Percentiles rank a stretch among this genome's conserved stretches.
Conservation (phyloP, 2,113 vertebrate genomes). For the Carettochelys insculpta region DNA sequence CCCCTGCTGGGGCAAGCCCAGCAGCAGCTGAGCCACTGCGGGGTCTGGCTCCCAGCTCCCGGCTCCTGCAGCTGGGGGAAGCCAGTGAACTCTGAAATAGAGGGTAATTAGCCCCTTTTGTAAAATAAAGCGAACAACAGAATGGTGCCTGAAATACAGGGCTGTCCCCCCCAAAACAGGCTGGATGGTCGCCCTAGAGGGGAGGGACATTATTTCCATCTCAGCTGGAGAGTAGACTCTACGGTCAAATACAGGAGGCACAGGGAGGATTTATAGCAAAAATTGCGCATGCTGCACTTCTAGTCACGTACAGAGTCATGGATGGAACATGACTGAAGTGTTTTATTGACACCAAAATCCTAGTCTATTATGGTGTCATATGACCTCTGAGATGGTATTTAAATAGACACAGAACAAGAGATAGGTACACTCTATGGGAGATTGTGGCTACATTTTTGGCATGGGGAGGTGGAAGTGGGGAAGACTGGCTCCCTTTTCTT, state of each 20-base stretch:
- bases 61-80: too few species aligned
- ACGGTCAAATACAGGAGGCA: not conserved
- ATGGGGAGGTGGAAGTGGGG: too few species aligned
- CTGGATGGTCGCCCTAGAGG: too few species aligned
- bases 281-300: constrained; percentile 6
- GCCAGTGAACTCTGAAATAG: too few species aligned
- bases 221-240: not conserved
- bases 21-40: too few species aligned
- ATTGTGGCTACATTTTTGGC: not conserved
- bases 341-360: not conserved
- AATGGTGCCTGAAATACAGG: too few species aligned
- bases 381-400: not conserved
- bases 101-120: too few species aligned
- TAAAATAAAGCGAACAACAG: too few species aligned
- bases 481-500: too few species aligned
- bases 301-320: not conserved
- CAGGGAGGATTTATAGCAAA: not conserved
- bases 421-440: not conserved
- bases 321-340: not conserved
- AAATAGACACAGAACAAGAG: constrained; percentile 7
- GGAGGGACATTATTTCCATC: not conserved
- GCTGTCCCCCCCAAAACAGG: too few species aligned
- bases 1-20: too few species aligned
- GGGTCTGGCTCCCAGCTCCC: too few species aligned
- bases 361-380: not conserved